These are phyloP conservation scores for Gambusia holbrooki DNA, from an alignment of 2,113 vertebrate species.

Conservation along the genomic window DNA sequence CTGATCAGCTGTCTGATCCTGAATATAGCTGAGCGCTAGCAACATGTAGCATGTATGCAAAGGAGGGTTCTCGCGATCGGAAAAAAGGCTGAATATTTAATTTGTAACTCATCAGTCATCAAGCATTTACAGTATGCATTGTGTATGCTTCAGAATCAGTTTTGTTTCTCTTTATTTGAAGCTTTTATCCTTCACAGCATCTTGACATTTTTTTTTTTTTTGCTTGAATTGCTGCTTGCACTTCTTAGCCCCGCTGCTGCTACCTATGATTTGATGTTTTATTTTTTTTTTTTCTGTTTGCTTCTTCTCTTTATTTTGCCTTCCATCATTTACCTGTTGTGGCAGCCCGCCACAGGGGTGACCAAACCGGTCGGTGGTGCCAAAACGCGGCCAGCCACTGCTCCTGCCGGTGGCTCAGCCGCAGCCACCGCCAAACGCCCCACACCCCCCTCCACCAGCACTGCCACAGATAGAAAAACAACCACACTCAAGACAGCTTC, in stretches of 20 bases:
- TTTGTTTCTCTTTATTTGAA: not conserved
- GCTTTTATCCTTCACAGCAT: not conserved
- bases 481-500: constrained; percentile 77
- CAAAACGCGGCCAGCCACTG: constrained; percentile 78
- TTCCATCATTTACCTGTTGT: constrained; percentile 65
- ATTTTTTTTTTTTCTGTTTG: constrained; percentile 40
- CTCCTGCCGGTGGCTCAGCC: constrained; percentile 36
- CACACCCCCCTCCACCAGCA: constrained; percentile 60
- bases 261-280: constrained; percentile 63
- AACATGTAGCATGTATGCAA: no score
- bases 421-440: constrained; percentile 80
- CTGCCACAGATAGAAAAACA: constrained; percentile 83
- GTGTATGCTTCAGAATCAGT: not conserved
- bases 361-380: constrained; percentile 78
- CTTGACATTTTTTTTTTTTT: constrained; percentile 49
- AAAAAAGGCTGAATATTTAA: not conserved
- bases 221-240: constrained; percentile 46
- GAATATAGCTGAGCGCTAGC: not conserved
- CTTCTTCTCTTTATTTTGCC: constrained; percentile 40
- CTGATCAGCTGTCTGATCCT: not conserved
- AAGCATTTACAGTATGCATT: no score
- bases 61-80: not conserved
- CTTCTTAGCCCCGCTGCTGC: constrained; percentile 51
- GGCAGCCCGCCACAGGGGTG: constrained; percentile 80
- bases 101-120: not conserved